A percentile compares a stretch with the other conserved stretches of the same genome.
phyloP scores from a whole-genome alignment of 2,113 vertebrate genomes.

The Ranitomeya imitator region DNA sequence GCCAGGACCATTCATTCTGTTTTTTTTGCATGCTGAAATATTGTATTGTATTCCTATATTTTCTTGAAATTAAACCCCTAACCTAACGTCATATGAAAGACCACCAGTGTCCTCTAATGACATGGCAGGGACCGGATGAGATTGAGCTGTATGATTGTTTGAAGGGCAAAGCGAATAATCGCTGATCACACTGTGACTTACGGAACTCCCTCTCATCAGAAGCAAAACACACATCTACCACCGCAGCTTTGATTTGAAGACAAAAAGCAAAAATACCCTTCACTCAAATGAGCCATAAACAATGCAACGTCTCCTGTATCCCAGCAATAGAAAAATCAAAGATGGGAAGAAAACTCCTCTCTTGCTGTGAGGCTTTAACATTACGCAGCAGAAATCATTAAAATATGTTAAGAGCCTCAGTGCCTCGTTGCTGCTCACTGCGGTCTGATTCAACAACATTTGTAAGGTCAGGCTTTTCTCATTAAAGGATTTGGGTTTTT shows the following conservation, averaged over 20 bases:
- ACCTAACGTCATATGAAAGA: not conserved
- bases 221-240: not conserved
- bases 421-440: slow-evolving; percentile 14
- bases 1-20: too few species aligned
- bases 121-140: slow-evolving; percentile 1
- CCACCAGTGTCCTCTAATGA: slow-evolving; percentile 3
- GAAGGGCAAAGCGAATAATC: not conserved
- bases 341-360: slow-evolving; percentile 27
- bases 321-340: slow-evolving; percentile 41
- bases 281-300: slow-evolving; percentile 51
- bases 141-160: slow-evolving; percentile 26
- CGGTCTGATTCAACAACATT: slow-evolving; percentile 47
- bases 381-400: slow-evolving; percentile 49
- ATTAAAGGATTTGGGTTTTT: slow-evolving; percentile 35
- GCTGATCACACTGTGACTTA: not conserved
- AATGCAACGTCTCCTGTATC: slow-evolving; percentile 42
- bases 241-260: slow-evolving; percentile 25
- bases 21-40: too few species aligned
- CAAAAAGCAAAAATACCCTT: slow-evolving; percentile 35
- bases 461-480: slow-evolving; percentile 43
- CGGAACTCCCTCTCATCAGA: slow-evolving; percentile 1
- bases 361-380: slow-evolving; percentile 51
- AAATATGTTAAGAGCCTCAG: slow-evolving; percentile 37
- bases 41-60: too few species aligned
- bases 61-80: not conserved